These are phyloP conservation scores for Erinaceus europaeus DNA, from an alignment of 2,113 vertebrate genomes.

Conservation along the genomic window DNA sequence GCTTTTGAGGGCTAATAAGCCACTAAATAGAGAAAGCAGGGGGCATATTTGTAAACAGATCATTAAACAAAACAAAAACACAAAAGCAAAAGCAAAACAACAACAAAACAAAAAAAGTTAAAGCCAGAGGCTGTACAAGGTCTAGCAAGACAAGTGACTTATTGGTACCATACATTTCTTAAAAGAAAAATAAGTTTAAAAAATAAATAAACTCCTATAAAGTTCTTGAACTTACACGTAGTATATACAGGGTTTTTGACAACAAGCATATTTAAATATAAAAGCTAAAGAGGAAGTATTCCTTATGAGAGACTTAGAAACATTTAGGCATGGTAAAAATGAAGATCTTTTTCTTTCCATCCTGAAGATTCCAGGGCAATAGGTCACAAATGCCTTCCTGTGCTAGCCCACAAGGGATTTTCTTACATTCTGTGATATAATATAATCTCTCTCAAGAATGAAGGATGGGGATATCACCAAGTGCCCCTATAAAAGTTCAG, in stretches of 20 bases:
- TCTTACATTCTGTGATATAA: background rate
- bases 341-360: background rate
- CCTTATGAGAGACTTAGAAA: background rate
- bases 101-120: background rate
- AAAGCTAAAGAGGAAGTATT: background rate
- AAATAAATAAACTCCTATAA: too few species aligned
- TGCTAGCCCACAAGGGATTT: background rate
- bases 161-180: background rate
- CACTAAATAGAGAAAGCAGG: background rate
- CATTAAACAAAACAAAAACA: too few species aligned
- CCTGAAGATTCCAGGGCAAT: background rate
- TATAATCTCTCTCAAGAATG: background rate
- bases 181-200: too few species aligned
- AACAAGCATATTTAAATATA: background rate
- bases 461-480: background rate
- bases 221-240: background rate
- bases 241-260: background rate
- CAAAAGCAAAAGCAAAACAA: too few species aligned
- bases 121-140: background rate
- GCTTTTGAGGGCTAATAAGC: background rate
- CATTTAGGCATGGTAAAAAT: background rate
- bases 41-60: too few species aligned
- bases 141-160: background rate
- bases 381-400: background rate
- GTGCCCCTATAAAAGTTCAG: background rate